Evolutionary conservation across 2,797 vertebrate genomes (phyloP), one percentile per base, ranked within the genome.

Genomic region (Bovichtus variegatus): DNA sequence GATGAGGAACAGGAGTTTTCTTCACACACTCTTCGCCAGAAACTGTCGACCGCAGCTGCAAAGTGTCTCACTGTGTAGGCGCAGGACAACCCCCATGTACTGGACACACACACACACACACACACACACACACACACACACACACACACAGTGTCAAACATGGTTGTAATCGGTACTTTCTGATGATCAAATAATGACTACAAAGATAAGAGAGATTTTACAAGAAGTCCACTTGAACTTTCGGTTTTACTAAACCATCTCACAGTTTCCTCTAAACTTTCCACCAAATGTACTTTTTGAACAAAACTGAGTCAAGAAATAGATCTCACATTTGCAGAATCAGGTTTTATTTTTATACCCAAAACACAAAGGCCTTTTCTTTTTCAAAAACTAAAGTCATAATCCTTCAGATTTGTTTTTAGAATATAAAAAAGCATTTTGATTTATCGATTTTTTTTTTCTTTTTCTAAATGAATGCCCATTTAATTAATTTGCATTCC

Each of bases 1-100:
- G 55, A 59, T 10, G 15, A 72, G 41, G 23, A 38, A 10, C 18
- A 31, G 25, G 23, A 18, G 5, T 50, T 71, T 66, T 51, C 50
- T 75, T 58, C 75, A 66, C 71, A 81, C 61, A 49, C 1, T 21
- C 34, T 38, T 41, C 1, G 16, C 67, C 50, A 63, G 44, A 55
- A 67, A 53, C 72, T 58, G 80, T 71, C 57, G 71, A 79, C 55
- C 38, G 11, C 81, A 83, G 61, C 82, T 84, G 78, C 54, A 74
- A 74, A 58, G 77, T 13, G 65, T 77, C 73, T 76, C 43, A 67
- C 11, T 74, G 76, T 75, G 71, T 60, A 7, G 50, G 55, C 9
- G 44, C 55, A 12, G 36, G 44, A 44, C 25, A 23, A 21, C 46
- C 36, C 62, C 15, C 8, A 5, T 2, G 16, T 18, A 44, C 63